phyloP scores from a whole-genome alignment of 2,888 invertebrate species.

The Atrina japonica region DNA sequence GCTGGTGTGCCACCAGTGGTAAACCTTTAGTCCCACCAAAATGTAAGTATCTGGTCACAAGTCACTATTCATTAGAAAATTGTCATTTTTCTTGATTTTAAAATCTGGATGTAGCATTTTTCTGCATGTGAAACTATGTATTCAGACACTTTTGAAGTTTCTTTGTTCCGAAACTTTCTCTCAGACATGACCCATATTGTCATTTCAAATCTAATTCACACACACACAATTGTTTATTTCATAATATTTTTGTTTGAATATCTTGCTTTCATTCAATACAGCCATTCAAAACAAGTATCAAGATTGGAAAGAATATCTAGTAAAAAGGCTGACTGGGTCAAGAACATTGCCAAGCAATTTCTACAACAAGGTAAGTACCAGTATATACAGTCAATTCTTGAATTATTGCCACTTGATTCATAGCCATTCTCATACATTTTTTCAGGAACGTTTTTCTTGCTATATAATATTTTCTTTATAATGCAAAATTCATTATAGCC shows the following conservation, averaged over 20 bases:
- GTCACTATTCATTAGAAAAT: too few relatives aligned
- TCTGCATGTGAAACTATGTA: too few relatives aligned
- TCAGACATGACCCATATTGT: neutral
- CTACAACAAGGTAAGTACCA: constrained; percentile 87
- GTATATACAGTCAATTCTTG: too few relatives aligned
- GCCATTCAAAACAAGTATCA: constrained; percentile 94
- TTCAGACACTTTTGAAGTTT: too few relatives aligned
- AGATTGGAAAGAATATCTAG: constrained; percentile 98
- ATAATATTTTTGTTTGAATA: too few relatives aligned
- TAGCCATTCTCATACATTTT: neutral
- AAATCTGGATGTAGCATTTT: too few relatives aligned
- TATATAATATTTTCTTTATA: neutral
- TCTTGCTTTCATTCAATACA: too few relatives aligned
- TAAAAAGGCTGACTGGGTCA: constrained; percentile 95
- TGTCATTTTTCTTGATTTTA: too few relatives aligned
- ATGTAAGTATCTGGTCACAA: constrained; percentile 82
- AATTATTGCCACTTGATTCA: too few relatives aligned
- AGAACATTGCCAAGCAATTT: constrained; percentile 96
- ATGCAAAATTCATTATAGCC: too few relatives aligned
- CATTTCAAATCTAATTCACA: neutral
- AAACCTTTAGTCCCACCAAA: constrained; percentile 97
- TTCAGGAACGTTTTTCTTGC: too few relatives aligned
- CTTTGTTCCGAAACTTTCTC: neutral
- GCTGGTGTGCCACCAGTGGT: constrained; percentile 98
- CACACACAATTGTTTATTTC: too few relatives aligned